A percentile compares a stretch with the other conserved stretches of the same genome.
Evolutionary conservation across 2,797 vertebrate genomes (phyloP).

Genomic region (Enteromius paludinosus): DNA sequence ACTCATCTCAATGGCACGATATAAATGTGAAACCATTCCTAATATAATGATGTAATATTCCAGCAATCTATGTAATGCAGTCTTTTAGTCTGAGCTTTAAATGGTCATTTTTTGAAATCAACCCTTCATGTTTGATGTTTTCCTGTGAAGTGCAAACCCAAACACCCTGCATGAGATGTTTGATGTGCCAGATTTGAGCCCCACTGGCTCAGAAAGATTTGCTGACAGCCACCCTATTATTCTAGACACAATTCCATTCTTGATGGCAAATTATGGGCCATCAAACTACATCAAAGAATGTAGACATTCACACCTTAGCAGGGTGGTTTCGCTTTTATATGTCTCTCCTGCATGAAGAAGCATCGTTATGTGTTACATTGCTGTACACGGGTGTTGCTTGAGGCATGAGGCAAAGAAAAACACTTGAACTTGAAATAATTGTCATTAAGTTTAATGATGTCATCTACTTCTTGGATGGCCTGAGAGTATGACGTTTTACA

Average conservation of each 20-base stretch:
- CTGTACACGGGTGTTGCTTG: neutral
- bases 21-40: conserved; percentile 50
- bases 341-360: neutral
- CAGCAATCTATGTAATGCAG: conserved; percentile 62
- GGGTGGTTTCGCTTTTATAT: neutral
- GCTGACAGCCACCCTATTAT: conserved; percentile 63
- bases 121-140: conserved; percentile 70
- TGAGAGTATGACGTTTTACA: too few relatives aligned
- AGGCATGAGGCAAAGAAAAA: conserved; percentile 7
- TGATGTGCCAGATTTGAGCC: conserved; percentile 77
- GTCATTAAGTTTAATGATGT: neutral
- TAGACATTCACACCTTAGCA: conserved; percentile 3
- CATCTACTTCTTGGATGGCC: too few relatives aligned
- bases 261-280: conserved; percentile 64
- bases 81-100: conserved; percentile 64
- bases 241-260: conserved; percentile 52
- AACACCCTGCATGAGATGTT: conserved; percentile 62
- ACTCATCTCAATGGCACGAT: neutral
- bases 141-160: conserved; percentile 58
- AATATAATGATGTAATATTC: conserved; percentile 70
- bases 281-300: conserved; percentile 73
- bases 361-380: neutral
- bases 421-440: neutral
- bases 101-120: conserved; percentile 60
- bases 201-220: conserved; percentile 56